Conservation (phyloP, 2,797 vertebrate genomes). For the Iguana delicatissima region DNA sequence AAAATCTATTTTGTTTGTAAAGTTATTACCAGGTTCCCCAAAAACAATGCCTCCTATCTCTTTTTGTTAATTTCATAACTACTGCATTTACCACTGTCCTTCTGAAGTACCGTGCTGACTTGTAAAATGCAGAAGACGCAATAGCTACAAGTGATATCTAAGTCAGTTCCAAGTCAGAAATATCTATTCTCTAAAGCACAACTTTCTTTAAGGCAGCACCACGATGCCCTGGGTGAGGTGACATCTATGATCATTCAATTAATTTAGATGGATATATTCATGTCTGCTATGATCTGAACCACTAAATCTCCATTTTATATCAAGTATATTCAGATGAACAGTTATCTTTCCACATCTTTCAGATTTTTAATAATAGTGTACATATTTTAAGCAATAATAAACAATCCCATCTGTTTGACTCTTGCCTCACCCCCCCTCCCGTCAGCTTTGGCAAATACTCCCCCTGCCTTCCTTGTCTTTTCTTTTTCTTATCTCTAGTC, state of each 20-base stretch:
- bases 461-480: too few species aligned
- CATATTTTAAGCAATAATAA: not conserved
- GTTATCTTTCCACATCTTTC: not conserved
- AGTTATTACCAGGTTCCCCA: not conserved
- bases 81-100: not conserved
- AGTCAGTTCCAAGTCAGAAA: not conserved
- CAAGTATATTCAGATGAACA: not conserved
- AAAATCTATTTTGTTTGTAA: not conserved
- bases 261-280: not conserved
- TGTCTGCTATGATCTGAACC: not conserved
- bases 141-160: not conserved
- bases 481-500: not conserved
- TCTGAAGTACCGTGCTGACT: not conserved
- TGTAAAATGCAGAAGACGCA: not conserved
- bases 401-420: not conserved
- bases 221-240: not conserved
- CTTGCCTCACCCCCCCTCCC: not conserved
- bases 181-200: not conserved
- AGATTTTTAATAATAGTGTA: not conserved
- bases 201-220: not conserved
- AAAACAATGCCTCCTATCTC: not conserved
- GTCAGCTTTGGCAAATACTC: not conserved
- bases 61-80: not conserved
- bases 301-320: not conserved
- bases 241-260: not conserved